A percentile compares a stretch with the other conserved stretches of the same genome.
Evolutionary conservation across 2,113 vertebrate genomes (phyloP).

Genomic region (Bungarus multicinctus): DNA sequence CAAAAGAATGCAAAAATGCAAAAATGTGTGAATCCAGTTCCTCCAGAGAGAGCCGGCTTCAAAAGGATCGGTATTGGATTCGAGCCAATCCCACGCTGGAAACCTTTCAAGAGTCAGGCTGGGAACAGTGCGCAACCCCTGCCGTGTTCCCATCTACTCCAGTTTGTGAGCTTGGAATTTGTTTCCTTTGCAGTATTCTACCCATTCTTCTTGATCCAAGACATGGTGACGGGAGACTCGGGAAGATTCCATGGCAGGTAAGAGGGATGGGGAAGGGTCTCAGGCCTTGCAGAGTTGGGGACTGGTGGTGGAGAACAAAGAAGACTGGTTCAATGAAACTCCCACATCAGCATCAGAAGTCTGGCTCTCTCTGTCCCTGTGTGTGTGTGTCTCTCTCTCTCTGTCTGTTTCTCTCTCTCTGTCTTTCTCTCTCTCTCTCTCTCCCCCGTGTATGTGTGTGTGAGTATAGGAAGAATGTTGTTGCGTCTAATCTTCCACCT

Average conservation of each 20-base stretch:
- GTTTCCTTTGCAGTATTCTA: slow-evolving; percentile 51
- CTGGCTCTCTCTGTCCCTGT: too few relatives aligned
- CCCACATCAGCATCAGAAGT: not conserved
- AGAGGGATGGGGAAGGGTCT: not conserved
- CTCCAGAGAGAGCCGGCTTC: not conserved
- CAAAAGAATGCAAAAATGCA: not conserved
- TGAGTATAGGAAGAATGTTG: too few relatives aligned
- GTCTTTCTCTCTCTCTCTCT: too few relatives aligned
- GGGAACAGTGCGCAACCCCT: not conserved
- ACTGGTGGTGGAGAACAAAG: not conserved
- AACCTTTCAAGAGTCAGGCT: not conserved
- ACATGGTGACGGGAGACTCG: slow-evolving; percentile 61
- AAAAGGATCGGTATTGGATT: not conserved
- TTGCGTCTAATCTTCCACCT: too few relatives aligned
- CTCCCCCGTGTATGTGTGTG: too few relatives aligned
- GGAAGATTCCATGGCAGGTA: slow-evolving; percentile 63
- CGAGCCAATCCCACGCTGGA: not conserved
- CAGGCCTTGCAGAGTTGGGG: not conserved
- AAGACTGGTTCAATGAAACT: not conserved
- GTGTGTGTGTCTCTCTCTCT: too few relatives aligned
- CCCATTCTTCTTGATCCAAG: slow-evolving; percentile 68
- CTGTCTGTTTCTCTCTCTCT: too few relatives aligned
- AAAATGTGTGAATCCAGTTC: not conserved
- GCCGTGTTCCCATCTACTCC: not conserved
- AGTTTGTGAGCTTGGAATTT: too few relatives aligned